Base-by-base conservation (phyloP, 2,797 vertebrate species). In the Phalloptychus januarius region DNA sequence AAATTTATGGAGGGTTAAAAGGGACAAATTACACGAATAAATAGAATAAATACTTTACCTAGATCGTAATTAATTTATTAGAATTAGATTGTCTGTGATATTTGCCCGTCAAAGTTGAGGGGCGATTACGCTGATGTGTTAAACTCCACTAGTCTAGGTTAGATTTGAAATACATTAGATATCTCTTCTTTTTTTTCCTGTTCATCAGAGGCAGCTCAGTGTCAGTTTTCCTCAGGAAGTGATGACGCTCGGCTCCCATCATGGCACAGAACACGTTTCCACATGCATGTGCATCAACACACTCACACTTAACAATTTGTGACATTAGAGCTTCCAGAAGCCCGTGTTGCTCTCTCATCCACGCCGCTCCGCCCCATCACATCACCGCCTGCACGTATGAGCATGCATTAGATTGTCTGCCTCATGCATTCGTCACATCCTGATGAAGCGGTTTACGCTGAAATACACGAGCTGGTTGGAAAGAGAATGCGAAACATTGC, bases 211-310 rank as follows among this genome's bases (percentile, higher is more conserved):
- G 76, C 28, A 71, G 28, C 71, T 38, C 72, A 79, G 80, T 85
- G 83, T 86, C 79, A 79, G 44, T 56, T 42, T n/a, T 54, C 72
- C 20, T 58, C 4, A 75, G 80, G 89, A 92, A 88, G 91, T 88
- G 85, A 65, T 40, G 48, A 33, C 48, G 79, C 79, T 83, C 36
- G 2, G 63, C 63, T 25, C 20, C 70, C 65, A 71, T 77, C 12
- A 2, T 71, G 54, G 72, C 73, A 61, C 56, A 44, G 2, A 7
- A 67, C 36, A 11, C 6, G 25, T 70, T 70, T 70, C 12, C 28
- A 25, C 42, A 36, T 33, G 28, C 54, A 54, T 48, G 28, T n/a
- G 46, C 71, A 63, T 7, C 5, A 54, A 52, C 71, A 20, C 56
- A 36, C 5, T n/a, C 74, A 33, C 10, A 38, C 45, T 48, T 70